Evolutionary conservation across 2,797 vertebrate genomes (phyloP).

Genomic region (Capromys pilorides): DNA sequence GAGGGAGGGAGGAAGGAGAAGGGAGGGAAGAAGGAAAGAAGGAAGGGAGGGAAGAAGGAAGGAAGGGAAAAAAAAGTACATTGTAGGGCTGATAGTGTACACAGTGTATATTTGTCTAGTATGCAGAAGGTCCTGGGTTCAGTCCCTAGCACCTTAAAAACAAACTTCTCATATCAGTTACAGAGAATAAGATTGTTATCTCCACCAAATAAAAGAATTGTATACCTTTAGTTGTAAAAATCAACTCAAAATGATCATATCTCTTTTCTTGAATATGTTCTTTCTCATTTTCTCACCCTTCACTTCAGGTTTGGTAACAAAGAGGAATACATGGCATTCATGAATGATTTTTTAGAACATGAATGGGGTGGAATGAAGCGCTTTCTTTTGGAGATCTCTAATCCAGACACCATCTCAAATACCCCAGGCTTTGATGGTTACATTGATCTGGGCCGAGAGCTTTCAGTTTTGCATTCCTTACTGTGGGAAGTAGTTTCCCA

Average conservation of each 20-base stretch:
- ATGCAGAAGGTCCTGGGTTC: not conserved
- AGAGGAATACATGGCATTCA: conserved; percentile 99
- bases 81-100: not conserved
- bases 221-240: conserved; percentile 37
- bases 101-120: not conserved
- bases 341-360: conserved; percentile 98
- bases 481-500: conserved; percentile 97
- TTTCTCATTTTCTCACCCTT: conserved; percentile 58
- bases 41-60: not conserved
- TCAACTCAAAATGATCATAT: conserved; percentile 55
- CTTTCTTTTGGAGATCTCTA: conserved; percentile 96
- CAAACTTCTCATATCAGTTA: not conserved
- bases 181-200: conserved; percentile 29
- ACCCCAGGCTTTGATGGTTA: conserved; percentile 96
- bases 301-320: conserved; percentile 95
- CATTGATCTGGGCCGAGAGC: conserved; percentile 96
- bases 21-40: not conserved
- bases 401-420: conserved; percentile 94
- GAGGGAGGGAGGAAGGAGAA: no score
- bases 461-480: conserved; percentile 94
- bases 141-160: not conserved
- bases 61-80: not conserved
- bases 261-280: conserved; percentile 50
- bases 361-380: conserved; percentile 98
- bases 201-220: conserved; percentile 12